phyloP scores from a whole-genome alignment of 2,797 vertebrate species.

The Sebastiscus albofasciatus region DNA sequence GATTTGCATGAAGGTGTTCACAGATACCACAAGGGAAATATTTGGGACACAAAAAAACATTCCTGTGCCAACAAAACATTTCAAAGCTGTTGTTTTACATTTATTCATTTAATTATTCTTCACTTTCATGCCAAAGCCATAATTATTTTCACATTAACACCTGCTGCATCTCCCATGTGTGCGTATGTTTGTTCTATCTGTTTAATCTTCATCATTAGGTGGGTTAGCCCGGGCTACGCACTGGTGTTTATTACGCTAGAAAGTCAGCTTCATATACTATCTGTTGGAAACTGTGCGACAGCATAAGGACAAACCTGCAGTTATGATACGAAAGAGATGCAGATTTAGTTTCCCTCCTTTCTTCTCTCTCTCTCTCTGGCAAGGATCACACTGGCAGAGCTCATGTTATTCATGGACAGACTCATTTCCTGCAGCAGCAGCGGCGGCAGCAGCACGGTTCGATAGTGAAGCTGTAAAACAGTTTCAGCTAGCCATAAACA shows the following conservation, averaged over 20 bases:
- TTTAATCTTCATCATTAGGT: slow-evolving; percentile 72
- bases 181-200: slow-evolving; percentile 54
- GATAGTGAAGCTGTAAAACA: slow-evolving; percentile 84
- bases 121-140: slow-evolving; percentile 81
- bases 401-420: slow-evolving; percentile 79
- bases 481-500: slow-evolving; percentile 84
- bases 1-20: slow-evolving; percentile 69
- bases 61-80: slow-evolving; percentile 77
- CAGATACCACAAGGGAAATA: slow-evolving; percentile 73
- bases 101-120: slow-evolving; percentile 87
- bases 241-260: slow-evolving; percentile 54
- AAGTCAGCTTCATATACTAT: slow-evolving; percentile 48
- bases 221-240: slow-evolving; percentile 32
- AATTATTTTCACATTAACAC: slow-evolving; percentile 84
- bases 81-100: slow-evolving; percentile 85
- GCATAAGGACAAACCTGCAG: slow-evolving; percentile 44
- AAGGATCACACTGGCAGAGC: slow-evolving; percentile 65
- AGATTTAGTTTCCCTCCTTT: slow-evolving; percentile 49
- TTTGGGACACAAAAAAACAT: slow-evolving; percentile 48
- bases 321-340: slow-evolving; percentile 49
- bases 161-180: slow-evolving; percentile 76
- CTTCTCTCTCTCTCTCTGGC: slow-evolving; percentile 48
- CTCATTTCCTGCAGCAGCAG: slow-evolving; percentile 81
- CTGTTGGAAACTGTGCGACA: slow-evolving; percentile 27
- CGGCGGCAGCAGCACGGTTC: slow-evolving; percentile 66